Percentiles rank a stretch among this genome's conserved stretches.
Evolutionary conservation across 64 coral and sea anemone species (phyloP).

Genomic region (Actinia tenebrosa): DNA sequence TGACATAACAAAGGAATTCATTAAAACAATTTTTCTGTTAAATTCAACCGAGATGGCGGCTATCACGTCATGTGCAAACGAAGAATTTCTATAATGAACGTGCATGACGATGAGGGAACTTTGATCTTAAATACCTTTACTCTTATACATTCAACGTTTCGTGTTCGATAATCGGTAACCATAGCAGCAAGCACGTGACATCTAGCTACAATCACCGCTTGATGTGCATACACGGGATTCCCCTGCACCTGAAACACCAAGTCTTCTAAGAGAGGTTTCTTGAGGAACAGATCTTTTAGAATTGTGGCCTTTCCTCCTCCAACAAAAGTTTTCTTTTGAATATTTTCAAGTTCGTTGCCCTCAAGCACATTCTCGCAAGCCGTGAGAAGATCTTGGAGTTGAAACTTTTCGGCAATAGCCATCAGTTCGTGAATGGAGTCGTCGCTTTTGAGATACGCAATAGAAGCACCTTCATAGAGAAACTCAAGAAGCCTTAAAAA

Average conservation of each 20-base stretch:
- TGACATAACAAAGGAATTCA: no score
- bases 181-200: not conserved
- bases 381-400: not conserved
- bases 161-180: not conserved
- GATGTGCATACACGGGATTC: not conserved
- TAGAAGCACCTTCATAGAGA: not conserved
- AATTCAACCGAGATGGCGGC: no score
- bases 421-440: conserved; percentile 1
- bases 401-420: not conserved
- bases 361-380: not conserved
- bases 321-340: not conserved
- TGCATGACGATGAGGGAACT: not conserved
- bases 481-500: conserved; percentile 6
- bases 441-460: not conserved
- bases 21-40: no score
- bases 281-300: conserved; percentile 1
- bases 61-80: no score
- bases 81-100: no score
- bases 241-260: conserved; percentile 20
- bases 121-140: not conserved
- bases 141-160: not conserved
- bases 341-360: conserved; percentile 4
- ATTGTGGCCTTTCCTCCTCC: conserved; percentile 7
- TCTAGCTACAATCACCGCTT: conserved; percentile 12
- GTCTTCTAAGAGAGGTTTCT: conserved; percentile 13